phyloP scores from a whole-genome alignment of 2,113 vertebrate genomes.

The Ancistrus triradiatus region DNA sequence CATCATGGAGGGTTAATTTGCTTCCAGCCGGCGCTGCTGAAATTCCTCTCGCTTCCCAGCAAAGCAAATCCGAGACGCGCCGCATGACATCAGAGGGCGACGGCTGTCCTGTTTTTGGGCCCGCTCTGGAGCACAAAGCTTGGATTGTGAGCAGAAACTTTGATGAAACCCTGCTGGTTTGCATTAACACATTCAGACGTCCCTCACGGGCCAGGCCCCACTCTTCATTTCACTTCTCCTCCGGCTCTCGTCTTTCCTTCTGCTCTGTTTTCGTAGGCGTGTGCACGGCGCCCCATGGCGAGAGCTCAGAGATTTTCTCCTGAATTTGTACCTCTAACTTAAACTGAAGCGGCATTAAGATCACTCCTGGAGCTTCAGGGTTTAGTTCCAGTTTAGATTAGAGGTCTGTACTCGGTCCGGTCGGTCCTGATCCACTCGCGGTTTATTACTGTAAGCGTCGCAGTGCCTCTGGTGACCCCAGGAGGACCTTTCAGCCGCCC shows the following conservation, averaged over 20 bases:
- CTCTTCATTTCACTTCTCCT: slow-evolving; percentile 27
- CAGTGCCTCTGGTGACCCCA: too few species aligned
- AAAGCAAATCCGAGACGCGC: slow-evolving; percentile 55
- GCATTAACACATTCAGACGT: slow-evolving; percentile 18
- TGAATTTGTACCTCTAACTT: too few species aligned
- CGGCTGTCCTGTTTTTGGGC: slow-evolving; percentile 13
- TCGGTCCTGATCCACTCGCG: too few species aligned
- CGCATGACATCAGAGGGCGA: slow-evolving; percentile 58
- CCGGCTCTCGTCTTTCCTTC: not conserved
- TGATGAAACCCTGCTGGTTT: slow-evolving; percentile 18
- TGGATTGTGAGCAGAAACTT: not conserved
- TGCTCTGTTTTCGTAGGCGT: slow-evolving; percentile 9
- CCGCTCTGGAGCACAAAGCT: not conserved
- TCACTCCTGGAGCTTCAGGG: too few species aligned
- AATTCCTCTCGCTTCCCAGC: slow-evolving; percentile 39
- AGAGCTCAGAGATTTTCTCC: too few species aligned
- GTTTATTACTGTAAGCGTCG: too few species aligned
- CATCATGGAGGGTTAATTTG: slow-evolving; percentile 65
- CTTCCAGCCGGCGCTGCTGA: too few species aligned
- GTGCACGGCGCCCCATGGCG: not conserved
- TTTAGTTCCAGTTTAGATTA: too few species aligned
- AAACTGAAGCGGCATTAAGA: too few species aligned
- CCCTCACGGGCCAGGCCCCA: not conserved
- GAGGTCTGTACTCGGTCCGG: too few species aligned
- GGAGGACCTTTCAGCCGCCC: too few species aligned